Evolutionary conservation across 2,113 vertebrate genomes (phyloP).

Genomic region (Pseudopipra pipra): DNA sequence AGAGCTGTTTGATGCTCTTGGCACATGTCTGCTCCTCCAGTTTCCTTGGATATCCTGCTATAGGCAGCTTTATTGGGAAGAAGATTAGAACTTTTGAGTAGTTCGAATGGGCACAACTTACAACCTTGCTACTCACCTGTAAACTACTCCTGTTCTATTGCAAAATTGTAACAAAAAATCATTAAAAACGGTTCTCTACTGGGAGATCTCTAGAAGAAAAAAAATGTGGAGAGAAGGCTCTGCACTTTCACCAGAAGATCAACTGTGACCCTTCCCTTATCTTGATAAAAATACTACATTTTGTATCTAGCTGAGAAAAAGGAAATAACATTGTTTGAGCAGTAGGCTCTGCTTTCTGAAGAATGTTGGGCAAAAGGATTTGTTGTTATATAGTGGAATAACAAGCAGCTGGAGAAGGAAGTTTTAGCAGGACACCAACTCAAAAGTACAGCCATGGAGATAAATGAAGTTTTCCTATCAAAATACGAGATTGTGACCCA

Average conservation of each 20-base stretch:
- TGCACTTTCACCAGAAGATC: neutral
- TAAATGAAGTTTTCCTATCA: neutral
- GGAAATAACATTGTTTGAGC: neutral
- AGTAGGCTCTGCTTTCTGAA: neutral
- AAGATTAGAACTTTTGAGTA: neutral
- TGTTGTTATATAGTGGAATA: neutral
- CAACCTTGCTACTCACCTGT: neutral
- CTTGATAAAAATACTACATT: neutral
- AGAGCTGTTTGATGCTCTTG: constrained; percentile 39
- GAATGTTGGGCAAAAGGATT: neutral
- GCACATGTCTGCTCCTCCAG: neutral
- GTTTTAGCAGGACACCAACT: neutral
- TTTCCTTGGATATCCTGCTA: constrained; percentile 18
- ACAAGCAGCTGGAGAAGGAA: neutral
- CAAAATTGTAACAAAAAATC: neutral
- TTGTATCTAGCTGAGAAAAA: neutral
- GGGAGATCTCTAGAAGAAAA: neutral
- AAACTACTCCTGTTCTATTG: neutral
- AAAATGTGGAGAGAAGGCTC: neutral
- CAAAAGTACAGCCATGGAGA: neutral
- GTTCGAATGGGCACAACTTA: neutral
- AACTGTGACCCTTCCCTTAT: neutral
- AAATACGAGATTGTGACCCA: neutral
- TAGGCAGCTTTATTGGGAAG: neutral
- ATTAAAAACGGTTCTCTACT: neutral